Base-by-base conservation (phyloP, 2,113 vertebrate species). In the Morone chrysops region DNA sequence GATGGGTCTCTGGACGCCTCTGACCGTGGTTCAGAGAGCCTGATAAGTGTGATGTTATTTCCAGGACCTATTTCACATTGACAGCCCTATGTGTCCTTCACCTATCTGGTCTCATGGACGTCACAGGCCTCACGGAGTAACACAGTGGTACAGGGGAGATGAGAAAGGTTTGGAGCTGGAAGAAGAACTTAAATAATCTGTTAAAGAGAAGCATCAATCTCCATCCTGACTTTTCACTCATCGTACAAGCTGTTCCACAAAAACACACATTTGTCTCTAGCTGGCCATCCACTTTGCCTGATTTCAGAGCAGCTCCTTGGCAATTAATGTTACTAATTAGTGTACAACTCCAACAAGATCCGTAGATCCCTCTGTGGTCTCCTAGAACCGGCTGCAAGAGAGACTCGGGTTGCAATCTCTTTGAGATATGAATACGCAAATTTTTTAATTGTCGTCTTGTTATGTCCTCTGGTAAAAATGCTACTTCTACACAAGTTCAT, bases 281-380 rank as follows among this genome's bases (percentile, higher is more conserved):
- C 54, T 82, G 50, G 74, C 47, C 0, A 25, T 78, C 38, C 67
- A 77, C 67, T 71, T 72, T 38, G 65, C 31, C 60, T 76, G 54
- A 65, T 82, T 76, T 87, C 67, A 75, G 80, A 85, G 69, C 57
- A 73, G 56, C 77, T 73, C 63, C 68, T 83, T 43, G 14, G 68
- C 86, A 90, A 88, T 91, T 85, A 89, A 85, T 66, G 75, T 43
- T 60, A 18, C 81, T 93, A 93, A 95, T 92, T 90, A 91, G 78
- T 16, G 53, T 25, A 43, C 62, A 82, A 70, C 83, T 90, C 66
- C 41, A 31, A 31, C 84, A 67, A 81, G 31, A 38, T 78, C 65
- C 53, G 22, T 48, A 6, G 57, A 70, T 80, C 68, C 25, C 51
- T 81, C 61, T 70, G 18, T 61, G 54, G 57, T 57, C 75, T 65